Evolutionary conservation across 2,888 invertebrate genomes (phyloP).

Genomic region (Zonitis immaculata): DNA sequence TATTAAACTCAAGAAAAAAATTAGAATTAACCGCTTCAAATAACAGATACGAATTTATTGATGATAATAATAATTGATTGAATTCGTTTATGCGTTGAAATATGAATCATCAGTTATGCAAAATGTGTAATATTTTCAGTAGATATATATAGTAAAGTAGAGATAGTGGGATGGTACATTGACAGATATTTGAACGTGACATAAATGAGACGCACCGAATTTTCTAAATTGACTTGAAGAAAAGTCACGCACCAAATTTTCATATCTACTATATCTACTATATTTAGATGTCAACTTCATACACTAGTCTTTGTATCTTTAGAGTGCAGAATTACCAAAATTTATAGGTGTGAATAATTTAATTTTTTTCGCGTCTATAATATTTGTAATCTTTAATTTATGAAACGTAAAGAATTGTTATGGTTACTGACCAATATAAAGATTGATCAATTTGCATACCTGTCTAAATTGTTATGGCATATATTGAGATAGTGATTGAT

Average conservation of each 20-base stretch:
- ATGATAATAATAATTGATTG: too few species aligned
- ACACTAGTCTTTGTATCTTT: background rate
- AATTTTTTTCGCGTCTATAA: too few species aligned
- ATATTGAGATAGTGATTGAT: background rate
- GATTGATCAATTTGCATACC: background rate
- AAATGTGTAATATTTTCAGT: constrained; percentile 11
- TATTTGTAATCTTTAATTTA: too few species aligned
- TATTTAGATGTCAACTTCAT: too few species aligned
- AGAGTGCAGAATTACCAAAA: background rate
- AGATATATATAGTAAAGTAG: too few species aligned
- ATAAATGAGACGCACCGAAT: background rate
- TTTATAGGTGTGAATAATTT: too few species aligned
- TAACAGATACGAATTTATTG: too few species aligned
- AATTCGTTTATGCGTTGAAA: constrained; percentile 1
- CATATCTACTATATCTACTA: too few species aligned
- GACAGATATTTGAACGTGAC: background rate
- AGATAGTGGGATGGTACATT: too few species aligned
- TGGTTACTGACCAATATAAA: background rate
- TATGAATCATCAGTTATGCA: constrained; percentile 19
- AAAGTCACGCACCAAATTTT: background rate
- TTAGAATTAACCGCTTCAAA: too few species aligned
- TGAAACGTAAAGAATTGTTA: background rate
- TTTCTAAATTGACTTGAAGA: background rate
- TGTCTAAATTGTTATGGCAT: background rate
- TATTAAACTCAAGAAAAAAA: too few species aligned